Base-by-base conservation (phyloP, 1,140 invertebrate species). In the Hycleus phaleratus region DNA sequence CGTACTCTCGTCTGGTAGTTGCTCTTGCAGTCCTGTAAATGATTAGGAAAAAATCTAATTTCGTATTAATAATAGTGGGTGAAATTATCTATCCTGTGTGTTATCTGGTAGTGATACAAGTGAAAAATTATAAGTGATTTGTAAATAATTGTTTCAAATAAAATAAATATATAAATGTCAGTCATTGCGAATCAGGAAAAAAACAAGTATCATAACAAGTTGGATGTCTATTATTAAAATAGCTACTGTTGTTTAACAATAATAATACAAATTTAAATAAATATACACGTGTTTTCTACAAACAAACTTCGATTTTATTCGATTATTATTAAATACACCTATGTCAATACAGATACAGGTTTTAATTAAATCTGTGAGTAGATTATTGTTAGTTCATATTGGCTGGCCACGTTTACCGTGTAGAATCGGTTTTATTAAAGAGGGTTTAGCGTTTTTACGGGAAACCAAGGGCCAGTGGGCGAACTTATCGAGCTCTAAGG, bases 61-160 rank as follows among this genome's bases (percentile, higher is more conserved):
- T 32, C 32, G 3, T 32, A 32, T 32, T 32, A 32, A 32, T 32
- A 32, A 32, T 32, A 32, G 32, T 32, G 32, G 32, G 32, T 32
- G 32, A 32, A 32, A 32, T 32, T 32, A 32, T 32, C 32, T 32
- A 4, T 5, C 32, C 32, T 32, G 32, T 55, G 39, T 55, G 52
- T 55, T 55, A 55, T 55, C 52, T 49, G 40, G 42, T 49, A 47
- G 32, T 32, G 32, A 38, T 38, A 58, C 32, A 58, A 51, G 53
- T 60, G 59, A 56, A 60, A 18, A 43, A 50, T 60, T 60, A 60
- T 47, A 46, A 60, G 59, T 60, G 59, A 60, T 60, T 60, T 60
- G 59, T 60, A 54, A 60, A 60, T 60, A 60, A 56, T 60, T 60
- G 52, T 60, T 60, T 56, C 59, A 60, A 60, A 60, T 60, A 56